Conservation (phyloP, 2,888 invertebrate species). For the Drosophila quinaria region DNA sequence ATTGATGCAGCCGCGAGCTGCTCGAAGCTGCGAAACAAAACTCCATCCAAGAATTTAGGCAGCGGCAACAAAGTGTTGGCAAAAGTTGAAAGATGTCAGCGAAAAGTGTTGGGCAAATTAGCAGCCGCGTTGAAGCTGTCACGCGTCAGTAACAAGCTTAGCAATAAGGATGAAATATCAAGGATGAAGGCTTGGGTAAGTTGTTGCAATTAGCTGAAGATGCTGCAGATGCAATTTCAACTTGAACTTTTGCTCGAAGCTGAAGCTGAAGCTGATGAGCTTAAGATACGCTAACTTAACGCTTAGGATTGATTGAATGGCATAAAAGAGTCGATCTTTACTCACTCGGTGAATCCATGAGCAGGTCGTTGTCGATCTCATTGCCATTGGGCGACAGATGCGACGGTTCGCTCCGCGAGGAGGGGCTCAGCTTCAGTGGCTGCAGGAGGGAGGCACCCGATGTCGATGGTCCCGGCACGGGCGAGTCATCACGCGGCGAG, state of each 20-base stretch:
- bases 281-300: constrained; percentile 46
- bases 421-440: constrained; percentile 89
- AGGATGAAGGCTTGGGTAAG: constrained; percentile 20
- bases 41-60: constrained; percentile 54
- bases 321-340: constrained; percentile 84
- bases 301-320: background rate
- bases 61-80: constrained; percentile 30
- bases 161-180: constrained; percentile 24
- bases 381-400: constrained; percentile 88
- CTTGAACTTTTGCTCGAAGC: background rate
- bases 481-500: constrained; percentile 78
- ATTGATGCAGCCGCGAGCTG: constrained; percentile 73
- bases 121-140: constrained; percentile 66
- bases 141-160: constrained; percentile 52
- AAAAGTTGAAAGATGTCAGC: constrained; percentile 70
- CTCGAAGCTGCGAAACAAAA: constrained; percentile 46
- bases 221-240: background rate
- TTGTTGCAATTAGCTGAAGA: constrained; percentile 4
- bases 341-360: constrained; percentile 95
- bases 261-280: background rate
- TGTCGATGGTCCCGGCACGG: constrained; percentile 72
- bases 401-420: constrained; percentile 82
- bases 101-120: constrained; percentile 76
- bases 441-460: constrained; percentile 78
- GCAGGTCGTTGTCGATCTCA: constrained; percentile 88